phyloP scores from a whole-genome alignment of 2,113 vertebrate genomes.

The Notothenia coriiceps region DNA sequence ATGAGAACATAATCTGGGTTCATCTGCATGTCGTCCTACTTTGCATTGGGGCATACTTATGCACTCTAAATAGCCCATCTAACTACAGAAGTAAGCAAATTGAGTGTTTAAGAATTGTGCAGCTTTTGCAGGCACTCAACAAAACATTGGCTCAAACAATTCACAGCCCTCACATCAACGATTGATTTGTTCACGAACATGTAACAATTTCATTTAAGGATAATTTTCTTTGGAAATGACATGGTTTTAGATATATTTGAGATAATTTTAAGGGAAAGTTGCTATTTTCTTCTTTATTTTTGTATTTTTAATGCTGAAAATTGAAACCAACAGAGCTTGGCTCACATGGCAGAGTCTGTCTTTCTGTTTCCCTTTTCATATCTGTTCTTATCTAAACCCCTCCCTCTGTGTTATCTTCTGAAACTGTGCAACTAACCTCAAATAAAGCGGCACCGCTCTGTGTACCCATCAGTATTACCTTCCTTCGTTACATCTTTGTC shows the following conservation, averaged over 20 bases:
- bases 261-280: conserved; percentile 31
- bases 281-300: conserved; percentile 6
- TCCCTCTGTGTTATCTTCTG: conserved; percentile 10
- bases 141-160: not conserved
- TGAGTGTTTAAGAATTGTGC: too few species aligned
- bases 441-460: conserved; percentile 7
- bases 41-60: too few species aligned
- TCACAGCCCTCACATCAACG: not conserved
- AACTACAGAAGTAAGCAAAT: too few species aligned
- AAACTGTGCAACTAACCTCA: conserved; percentile 65
- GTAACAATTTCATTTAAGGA: not conserved
- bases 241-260: not conserved
- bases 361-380: conserved; percentile 23
- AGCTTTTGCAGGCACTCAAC: not conserved
- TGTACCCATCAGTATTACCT: conserved; percentile 22
- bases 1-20: too few species aligned
- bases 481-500: conserved; percentile 17
- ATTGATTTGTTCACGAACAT: not conserved
- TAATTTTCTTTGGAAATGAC: conserved; percentile 17
- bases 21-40: too few species aligned
- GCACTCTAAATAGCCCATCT: too few species aligned
- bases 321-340: conserved; percentile 19
- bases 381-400: conserved; percentile 21
- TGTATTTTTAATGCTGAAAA: not conserved
- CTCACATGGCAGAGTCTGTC: conserved; percentile 30